A percentile compares a stretch with the other conserved stretches of the same genome.
These are phyloP conservation scores for Mus minutoides DNA, from an alignment of 2,797 vertebrate genomes.

Conservation along the genomic window DNA sequence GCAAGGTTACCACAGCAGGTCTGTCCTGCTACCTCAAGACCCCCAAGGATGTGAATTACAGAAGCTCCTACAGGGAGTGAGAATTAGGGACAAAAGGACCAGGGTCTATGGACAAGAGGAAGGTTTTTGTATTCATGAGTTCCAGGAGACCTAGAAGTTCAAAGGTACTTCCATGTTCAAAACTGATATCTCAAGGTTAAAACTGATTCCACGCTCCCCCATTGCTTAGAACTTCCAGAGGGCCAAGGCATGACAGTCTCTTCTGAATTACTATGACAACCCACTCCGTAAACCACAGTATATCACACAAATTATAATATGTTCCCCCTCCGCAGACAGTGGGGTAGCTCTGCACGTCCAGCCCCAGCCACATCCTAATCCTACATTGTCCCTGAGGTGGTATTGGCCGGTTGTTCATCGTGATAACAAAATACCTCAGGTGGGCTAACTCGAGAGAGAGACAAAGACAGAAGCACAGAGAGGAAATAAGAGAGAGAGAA, in stretches of 20 bases:
- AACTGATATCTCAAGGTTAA: background rate
- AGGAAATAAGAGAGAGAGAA: background rate
- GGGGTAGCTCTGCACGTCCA: background rate
- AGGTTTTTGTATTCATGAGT: background rate
- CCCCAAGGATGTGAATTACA: background rate
- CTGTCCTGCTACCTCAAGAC: background rate
- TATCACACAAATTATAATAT: background rate
- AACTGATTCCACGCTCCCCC: background rate
- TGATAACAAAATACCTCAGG: background rate
- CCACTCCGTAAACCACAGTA: background rate
- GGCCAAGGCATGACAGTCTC: background rate
- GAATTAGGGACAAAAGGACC: background rate
- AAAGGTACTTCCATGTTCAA: background rate
- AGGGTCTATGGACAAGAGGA: background rate
- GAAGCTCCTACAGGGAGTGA: background rate
- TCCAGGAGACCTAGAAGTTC: background rate
- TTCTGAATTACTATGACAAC: background rate
- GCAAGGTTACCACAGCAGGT: background rate
- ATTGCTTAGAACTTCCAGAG: background rate
- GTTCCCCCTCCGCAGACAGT: background rate
- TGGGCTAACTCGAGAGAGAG: background rate
- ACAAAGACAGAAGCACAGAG: background rate
- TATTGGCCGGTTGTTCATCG: background rate
- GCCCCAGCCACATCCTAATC: background rate
- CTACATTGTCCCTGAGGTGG: background rate